These are phyloP conservation scores for Drosophila anomelani DNA, from an alignment of 2,888 invertebrate genomes.

Conservation along the genomic window DNA sequence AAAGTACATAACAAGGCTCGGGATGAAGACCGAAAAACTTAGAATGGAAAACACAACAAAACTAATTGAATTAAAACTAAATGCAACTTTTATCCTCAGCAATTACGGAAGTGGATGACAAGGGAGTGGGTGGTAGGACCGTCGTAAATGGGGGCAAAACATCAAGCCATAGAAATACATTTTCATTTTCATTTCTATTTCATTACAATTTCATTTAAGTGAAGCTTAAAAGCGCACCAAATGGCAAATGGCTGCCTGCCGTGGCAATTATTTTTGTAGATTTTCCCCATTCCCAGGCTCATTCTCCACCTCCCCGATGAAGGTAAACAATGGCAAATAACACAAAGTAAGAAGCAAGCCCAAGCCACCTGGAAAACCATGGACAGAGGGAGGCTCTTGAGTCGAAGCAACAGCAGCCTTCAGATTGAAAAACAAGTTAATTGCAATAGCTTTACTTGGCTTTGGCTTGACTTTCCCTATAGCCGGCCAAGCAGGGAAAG, in stretches of 20 bases:
- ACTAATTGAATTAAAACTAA: conserved; percentile 80
- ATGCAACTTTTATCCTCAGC: conserved; percentile 79
- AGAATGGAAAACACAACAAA: conserved; percentile 47
- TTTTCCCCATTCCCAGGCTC: conserved; percentile 44
- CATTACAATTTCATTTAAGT: conserved; percentile 80
- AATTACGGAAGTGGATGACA: conserved; percentile 57
- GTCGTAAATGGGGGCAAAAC: conserved; percentile 51
- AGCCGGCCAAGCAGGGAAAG: conserved; percentile 64
- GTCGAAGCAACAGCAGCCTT: conserved; percentile 50
- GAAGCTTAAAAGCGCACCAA: conserved; percentile 79
- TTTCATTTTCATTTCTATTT: conserved; percentile 72
- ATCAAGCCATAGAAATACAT: conserved; percentile 78
- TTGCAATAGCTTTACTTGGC: conserved; percentile 60
- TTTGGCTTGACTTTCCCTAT: conserved; percentile 19
- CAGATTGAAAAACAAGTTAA: conserved; percentile 78
- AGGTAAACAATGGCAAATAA: conserved; percentile 63
- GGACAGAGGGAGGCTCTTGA: conserved; percentile 36
- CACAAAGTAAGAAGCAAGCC: conserved; percentile 48
- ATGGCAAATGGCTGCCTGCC: conserved; percentile 73
- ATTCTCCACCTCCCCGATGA: conserved; percentile 11
- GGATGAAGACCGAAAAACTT: conserved; percentile 27
- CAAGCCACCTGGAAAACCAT: conserved; percentile 78
- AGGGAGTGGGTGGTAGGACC: neutral
- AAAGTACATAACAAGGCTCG: conserved; percentile 20
- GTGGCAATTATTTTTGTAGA: conserved; percentile 79